Evolutionary conservation across 2,888 invertebrate genomes (phyloP).

Genomic region (Sinopyrophorus schimmeli): DNA sequence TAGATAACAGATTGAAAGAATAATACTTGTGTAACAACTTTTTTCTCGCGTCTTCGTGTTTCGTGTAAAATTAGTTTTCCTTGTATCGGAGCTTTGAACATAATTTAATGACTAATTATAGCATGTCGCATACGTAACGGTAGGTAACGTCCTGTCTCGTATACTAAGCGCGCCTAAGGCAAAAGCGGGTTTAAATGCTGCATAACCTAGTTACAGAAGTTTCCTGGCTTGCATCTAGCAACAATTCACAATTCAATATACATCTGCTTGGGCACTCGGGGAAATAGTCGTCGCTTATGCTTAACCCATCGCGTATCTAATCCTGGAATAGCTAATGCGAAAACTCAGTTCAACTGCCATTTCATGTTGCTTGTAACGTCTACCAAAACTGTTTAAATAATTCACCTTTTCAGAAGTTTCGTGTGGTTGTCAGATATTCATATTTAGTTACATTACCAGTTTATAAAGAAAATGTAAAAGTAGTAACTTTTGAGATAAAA

Average conservation of each 20-base stretch:
- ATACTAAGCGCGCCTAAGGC: conserved; percentile 13
- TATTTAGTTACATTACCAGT: too few species aligned
- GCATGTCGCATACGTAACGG: conserved; percentile 17
- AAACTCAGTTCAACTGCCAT: conserved; percentile 7
- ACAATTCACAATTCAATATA: conserved; percentile 30
- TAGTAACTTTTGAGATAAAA: too few species aligned
- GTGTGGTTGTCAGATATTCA: too few species aligned
- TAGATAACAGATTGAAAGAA: conserved; percentile 17
- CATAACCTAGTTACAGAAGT: conserved; percentile 25
- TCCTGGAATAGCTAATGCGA: conserved; percentile 5
- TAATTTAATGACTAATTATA: conserved; percentile 21
- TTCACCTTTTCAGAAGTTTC: too few species aligned
- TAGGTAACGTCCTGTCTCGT: conserved; percentile 15
- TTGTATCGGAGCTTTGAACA: neutral
- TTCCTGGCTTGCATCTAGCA: conserved; percentile 22
- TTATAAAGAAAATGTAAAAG: too few species aligned
- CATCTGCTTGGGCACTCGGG: conserved; percentile 17
- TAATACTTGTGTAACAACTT: neutral
- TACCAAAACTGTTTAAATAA: too few species aligned
- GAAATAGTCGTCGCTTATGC: conserved; percentile 20
- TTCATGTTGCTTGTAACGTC: too few species aligned
- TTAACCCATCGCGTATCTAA: conserved; percentile 11
- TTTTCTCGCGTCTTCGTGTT: conserved; percentile 4
- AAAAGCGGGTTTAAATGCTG: conserved; percentile 21
- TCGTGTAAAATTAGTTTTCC: conserved; percentile 11